phyloP scores from a whole-genome alignment of 2,888 invertebrate species.

The Eretmocerus hayati region DNA sequence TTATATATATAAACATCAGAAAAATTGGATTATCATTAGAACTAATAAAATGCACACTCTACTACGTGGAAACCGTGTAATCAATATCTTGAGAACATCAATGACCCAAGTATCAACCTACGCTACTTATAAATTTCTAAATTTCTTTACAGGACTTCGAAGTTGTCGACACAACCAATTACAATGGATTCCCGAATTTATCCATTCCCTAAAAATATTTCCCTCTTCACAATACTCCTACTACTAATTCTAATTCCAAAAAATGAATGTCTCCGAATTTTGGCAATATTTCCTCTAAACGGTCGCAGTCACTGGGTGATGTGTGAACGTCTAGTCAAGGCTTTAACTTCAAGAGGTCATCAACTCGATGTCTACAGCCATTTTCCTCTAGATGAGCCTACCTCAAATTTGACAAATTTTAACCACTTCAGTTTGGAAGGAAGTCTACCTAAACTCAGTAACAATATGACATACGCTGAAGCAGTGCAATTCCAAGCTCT shows the following conservation, averaged over 20 bases:
- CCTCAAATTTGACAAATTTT: slow-evolving; percentile 34
- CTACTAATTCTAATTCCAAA: background rate
- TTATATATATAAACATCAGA: too few species aligned
- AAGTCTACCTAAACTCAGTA: slow-evolving; percentile 24
- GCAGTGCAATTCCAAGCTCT: slow-evolving; percentile 1
- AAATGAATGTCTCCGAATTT: slow-evolving; percentile 37
- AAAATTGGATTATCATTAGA: too few species aligned
- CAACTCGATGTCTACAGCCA: slow-evolving; percentile 44
- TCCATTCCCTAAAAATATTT: background rate
- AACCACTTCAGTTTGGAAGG: slow-evolving; percentile 30
- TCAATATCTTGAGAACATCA: too few species aligned
- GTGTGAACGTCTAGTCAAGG: slow-evolving; percentile 44
- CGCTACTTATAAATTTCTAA: too few species aligned
- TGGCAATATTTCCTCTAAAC: slow-evolving; percentile 47
- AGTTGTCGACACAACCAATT: too few species aligned
- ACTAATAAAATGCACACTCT: too few species aligned
- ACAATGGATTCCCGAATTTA: too few species aligned
- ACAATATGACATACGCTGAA: slow-evolving; percentile 30
- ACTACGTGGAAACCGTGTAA: too few species aligned
- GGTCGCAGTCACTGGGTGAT: slow-evolving; percentile 50
- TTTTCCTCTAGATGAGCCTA: slow-evolving; percentile 32
- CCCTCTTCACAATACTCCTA: background rate
- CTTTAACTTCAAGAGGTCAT: slow-evolving; percentile 48
- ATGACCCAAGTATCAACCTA: too few species aligned
- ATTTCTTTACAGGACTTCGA: too few species aligned